Evolutionary conservation across 2,888 invertebrate species (phyloP), one percentile per base, ranked within the genome.

Genomic region (Vanessa cardui): DNA sequence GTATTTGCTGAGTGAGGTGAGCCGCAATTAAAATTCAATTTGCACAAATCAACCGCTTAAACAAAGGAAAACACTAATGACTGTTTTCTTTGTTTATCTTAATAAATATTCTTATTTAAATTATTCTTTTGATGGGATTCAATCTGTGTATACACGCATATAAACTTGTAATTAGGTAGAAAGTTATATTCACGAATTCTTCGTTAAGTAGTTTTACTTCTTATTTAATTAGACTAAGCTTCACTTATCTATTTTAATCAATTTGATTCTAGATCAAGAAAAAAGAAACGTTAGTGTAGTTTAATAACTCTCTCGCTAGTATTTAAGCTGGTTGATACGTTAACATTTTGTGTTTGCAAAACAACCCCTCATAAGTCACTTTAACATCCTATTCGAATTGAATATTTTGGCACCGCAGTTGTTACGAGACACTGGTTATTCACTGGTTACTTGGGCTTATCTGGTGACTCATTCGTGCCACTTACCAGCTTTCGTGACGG

Each of bases 11-110:
- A 70, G 73, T 78, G 76, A 80, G 78, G 82, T 80, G 76, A 79
- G 73, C 70, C 72, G 81, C 82, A 86, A 89, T 88, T 89, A 87
- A 85, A 81, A 85, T 86, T 86, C 85, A 86, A 86, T 88, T 87
- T 85, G 84, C 85, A 84, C 83, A 84, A 80, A 83, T 84, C 80
- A 80, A 76, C 76, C 74, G 71, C 75, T 56, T 80, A 84, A 86
- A 86, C 85, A 87, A 87, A 86, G 86, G 82, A 84, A 83, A 83
- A 67, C 58, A 50, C 61, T 71, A 62, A 66, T 58, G 62, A 60
- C 26, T 20, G 45, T 49, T 66, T 62, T 66, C 52, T 58, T 68
- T 66, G 62, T 71, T 63, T 71, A 59, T 71, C 66, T 61, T 47
- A 54, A 54, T 21, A 54, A 6, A 39, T 12, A 20, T 26, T 46